Evolutionary conservation across 2,888 invertebrate species (phyloP).

Genomic region (Octonoba sinensis): DNA sequence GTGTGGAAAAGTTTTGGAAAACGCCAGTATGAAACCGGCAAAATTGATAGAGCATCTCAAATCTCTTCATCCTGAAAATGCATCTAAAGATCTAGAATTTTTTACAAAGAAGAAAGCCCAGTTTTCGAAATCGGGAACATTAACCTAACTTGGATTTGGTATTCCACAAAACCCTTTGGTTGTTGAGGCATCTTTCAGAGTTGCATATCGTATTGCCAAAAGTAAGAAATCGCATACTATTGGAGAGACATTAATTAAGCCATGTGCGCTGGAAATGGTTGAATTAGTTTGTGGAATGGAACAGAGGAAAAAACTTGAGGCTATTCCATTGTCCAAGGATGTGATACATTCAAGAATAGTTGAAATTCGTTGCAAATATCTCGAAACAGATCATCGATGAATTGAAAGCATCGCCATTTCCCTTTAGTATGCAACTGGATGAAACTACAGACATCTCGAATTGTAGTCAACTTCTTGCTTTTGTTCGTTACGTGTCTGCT

Average conservation of each 20-base stretch:
- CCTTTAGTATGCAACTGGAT: constrained; percentile 66
- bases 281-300: constrained; percentile 38
- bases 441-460: constrained; percentile 71
- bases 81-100: no score
- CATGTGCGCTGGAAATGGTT: no score
- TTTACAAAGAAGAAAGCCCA: no score
- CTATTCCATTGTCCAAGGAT: constrained; percentile 37
- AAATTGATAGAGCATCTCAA: constrained; percentile 55
- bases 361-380: constrained; percentile 51
- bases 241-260: no score
- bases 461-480: constrained; percentile 48
- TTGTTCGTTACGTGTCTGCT: constrained; percentile 47
- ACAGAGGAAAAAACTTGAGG: constrained; percentile 38
- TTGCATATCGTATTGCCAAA: no score
- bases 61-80: constrained; percentile 48
- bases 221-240: no score
- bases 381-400: constrained; percentile 49
- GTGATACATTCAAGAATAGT: constrained; percentile 32
- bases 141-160: no score
- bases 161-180: no score
- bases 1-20: constrained; percentile 54
- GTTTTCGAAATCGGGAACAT: no score
- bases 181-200: no score
- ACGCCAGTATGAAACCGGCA: constrained; percentile 58
- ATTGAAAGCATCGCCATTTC: constrained; percentile 51